phyloP scores from a whole-genome alignment of 2,113 vertebrate species.

The Notothenia coriiceps region DNA sequence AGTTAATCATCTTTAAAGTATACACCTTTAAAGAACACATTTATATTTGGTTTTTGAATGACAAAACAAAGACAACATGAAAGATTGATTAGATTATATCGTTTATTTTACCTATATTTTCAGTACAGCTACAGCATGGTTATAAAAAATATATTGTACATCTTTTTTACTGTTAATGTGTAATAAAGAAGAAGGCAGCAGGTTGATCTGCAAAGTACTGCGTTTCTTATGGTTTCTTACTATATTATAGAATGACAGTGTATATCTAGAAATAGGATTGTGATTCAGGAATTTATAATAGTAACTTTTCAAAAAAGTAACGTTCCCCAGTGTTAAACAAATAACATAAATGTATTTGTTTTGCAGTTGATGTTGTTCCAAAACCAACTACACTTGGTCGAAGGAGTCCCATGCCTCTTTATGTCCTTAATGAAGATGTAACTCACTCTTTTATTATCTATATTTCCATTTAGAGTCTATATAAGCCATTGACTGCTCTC shows the following conservation, averaged over 20 bases:
- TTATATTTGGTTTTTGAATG: not conserved
- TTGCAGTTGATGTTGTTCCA: constrained; percentile 89
- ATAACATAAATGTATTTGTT: constrained; percentile 19
- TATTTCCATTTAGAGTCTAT: not conserved
- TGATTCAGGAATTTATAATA: no score
- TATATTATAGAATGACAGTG: no score
- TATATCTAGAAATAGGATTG: no score
- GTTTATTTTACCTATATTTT: no score
- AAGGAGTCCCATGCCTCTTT: constrained; percentile 91
- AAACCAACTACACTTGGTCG: constrained; percentile 88
- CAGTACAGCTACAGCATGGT: no score
- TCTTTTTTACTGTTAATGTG: no score
- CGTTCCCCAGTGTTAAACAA: not conserved
- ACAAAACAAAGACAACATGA: no score
- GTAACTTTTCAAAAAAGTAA: not conserved
- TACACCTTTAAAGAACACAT: not conserved
- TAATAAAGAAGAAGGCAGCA: no score
- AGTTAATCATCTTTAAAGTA: not conserved
- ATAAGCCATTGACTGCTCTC: not conserved
- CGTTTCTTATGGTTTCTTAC: no score
- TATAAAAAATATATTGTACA: no score
- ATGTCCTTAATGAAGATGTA: constrained; percentile 94
- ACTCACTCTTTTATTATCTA: constrained; percentile 40
- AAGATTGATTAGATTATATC: no score
- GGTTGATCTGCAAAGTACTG: no score